Evolutionary conservation across 2,113 vertebrate species (phyloP).

Genomic region (Mesitornis unicolor): DNA sequence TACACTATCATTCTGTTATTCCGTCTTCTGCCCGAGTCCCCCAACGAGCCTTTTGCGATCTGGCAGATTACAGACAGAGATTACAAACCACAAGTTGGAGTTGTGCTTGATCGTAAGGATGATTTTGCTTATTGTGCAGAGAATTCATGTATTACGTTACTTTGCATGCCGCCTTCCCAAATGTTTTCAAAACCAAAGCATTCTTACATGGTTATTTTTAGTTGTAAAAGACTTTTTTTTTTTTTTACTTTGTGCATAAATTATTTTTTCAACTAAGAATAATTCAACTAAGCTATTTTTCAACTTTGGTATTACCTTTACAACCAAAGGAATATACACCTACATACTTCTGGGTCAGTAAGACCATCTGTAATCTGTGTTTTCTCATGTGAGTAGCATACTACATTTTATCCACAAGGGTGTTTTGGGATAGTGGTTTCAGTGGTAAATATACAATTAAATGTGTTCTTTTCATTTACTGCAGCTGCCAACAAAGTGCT

Average conservation of each 20-base stretch:
- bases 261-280: neutral
- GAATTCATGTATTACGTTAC: neutral
- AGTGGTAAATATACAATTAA: neutral
- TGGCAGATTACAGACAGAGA: slow-evolving; percentile 94
- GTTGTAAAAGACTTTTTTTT: neutral
- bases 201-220: neutral
- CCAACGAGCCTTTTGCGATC: slow-evolving; percentile 88
- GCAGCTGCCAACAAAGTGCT: slow-evolving; percentile 87
- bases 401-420: neutral
- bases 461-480: slow-evolving; percentile 24
- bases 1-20: slow-evolving; percentile 94
- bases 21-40: slow-evolving; percentile 89
- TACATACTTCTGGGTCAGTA: neutral
- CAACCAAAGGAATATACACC: neutral
- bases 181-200: neutral
- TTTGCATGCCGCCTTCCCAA: neutral
- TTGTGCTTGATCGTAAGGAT: slow-evolving; percentile 89
- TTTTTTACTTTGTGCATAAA: neutral
- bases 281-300: neutral
- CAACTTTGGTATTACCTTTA: neutral
- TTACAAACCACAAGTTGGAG: slow-evolving; percentile 90
- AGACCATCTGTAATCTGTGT: neutral
- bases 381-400: neutral
- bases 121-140: neutral
- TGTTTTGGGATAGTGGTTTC: neutral